phyloP scores from a whole-genome alignment of 2,113 vertebrate genomes.

The Hepsetus odoe region DNA sequence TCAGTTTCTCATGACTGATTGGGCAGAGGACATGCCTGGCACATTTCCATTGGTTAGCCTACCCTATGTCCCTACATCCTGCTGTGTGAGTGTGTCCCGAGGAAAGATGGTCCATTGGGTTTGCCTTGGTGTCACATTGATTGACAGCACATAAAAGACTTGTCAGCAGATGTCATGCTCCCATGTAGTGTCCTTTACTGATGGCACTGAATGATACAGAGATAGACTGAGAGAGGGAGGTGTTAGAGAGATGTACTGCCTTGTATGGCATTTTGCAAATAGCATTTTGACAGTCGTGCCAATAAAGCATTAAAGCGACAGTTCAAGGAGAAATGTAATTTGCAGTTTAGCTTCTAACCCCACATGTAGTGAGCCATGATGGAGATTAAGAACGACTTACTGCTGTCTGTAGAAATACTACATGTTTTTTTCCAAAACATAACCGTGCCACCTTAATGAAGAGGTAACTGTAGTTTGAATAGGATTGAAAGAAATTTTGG shows the following conservation, averaged over 20 bases:
- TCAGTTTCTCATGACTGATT: neutral
- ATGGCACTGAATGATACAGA: neutral
- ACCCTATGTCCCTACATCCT: neutral
- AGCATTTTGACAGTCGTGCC: neutral
- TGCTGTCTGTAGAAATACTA: neutral
- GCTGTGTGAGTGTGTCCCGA: slow-evolving; percentile 17
- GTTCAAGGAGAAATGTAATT: neutral
- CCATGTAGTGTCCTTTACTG: neutral
- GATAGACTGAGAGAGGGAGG: neutral
- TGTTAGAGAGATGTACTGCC: neutral
- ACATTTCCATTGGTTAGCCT: neutral
- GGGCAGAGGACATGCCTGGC: neutral
- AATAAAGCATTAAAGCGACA: neutral
- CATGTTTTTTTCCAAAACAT: too few relatives aligned
- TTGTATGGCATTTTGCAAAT: neutral
- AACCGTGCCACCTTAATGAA: too few relatives aligned
- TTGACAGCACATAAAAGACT: slow-evolving; percentile 29
- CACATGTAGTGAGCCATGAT: neutral
- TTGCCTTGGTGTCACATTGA: slow-evolving; percentile 1
- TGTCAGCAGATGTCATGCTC: slow-evolving; percentile 18
- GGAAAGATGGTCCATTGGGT: neutral
- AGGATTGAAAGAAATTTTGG: too few relatives aligned
- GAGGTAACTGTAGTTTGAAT: too few relatives aligned
- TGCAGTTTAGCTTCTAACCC: neutral
- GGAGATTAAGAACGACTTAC: neutral